Evolutionary conservation across 2,113 vertebrate species (phyloP), one percentile per base, ranked within the genome.

Genomic region (Globicephala melas): DNA sequence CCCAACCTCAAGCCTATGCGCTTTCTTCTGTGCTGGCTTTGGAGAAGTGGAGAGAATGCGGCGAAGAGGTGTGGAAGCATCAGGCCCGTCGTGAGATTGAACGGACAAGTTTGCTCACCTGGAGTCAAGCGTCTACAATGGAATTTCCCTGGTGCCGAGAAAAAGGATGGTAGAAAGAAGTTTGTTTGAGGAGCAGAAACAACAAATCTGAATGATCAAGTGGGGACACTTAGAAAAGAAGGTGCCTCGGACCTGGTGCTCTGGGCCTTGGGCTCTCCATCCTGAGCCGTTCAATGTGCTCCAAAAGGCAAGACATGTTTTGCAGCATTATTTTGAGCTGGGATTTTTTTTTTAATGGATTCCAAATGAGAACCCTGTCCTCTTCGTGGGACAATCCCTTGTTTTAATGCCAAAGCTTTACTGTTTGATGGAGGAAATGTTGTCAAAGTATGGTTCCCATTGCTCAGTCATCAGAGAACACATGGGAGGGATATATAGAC

Each of bases 371-470:
- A 96, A 79, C 23, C 23, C 41, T 91, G 81, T 97, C 86, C 80
- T 93, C n/a, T 97, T 93, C 12, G 0, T 79, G 71, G 93, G 85
- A 96, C 89, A 73, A 41, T 96, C 67, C 93, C 85, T 94, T 90
- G 31, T 89, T 94, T 89, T 93, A 96, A 94, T 93, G 91, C 77
- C 85, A 89, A 83, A 97, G 93, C 93, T 95, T 96, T 95, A 68
- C 80, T 86, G 68, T 94, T 97, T 93, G 96, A 95, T 79, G 89
- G 91, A 91, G 83, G 73, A 93, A 91, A 89, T 91, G 73, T 83
- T 96, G 95, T 97, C 96, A 93, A 96, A 96, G 95, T 94, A 82
- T 95, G 97, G 91, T 97, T 97, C 89, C 85, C 67, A 97, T 97
- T 97, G 71, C 50, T 14, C 0, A 93, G 79, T 55, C 96, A 97